Conservation (phyloP, 2,888 invertebrate genomes). For the Rhaphigaster nebulosa region DNA sequence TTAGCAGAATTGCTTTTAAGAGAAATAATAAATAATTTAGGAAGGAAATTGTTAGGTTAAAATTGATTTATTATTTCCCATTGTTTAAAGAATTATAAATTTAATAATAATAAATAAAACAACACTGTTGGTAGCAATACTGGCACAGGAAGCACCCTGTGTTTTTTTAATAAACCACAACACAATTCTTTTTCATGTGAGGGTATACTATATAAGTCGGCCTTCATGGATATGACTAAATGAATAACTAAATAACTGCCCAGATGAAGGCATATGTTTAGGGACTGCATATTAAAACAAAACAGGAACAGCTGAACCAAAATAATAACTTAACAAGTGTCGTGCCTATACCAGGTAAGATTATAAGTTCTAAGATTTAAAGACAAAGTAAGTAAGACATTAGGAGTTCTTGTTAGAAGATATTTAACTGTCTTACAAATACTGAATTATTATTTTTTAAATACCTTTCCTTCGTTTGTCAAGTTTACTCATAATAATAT, state of each 20-base stretch:
- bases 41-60: too few species aligned
- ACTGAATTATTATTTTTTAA: neutral
- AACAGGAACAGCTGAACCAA: neutral
- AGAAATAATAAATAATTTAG: too few species aligned
- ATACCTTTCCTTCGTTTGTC: slow-evolving; percentile 90
- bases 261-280: neutral
- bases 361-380: neutral
- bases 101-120: too few species aligned
- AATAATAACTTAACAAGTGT: neutral
- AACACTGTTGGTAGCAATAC: too few species aligned
- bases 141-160: too few species aligned
- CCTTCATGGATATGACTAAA: neutral
- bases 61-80: too few species aligned
- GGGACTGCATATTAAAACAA: neutral
- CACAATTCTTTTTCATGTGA: neutral
- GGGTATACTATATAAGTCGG: neutral
- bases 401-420: neutral
- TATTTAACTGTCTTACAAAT: neutral
- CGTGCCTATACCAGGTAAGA: neutral
- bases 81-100: too few species aligned
- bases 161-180: too few species aligned
- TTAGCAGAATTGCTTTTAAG: too few species aligned
- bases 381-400: neutral
- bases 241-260: neutral
- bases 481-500: slow-evolving; percentile 93